Percentiles rank a stretch among this genome's conserved stretches.
Evolutionary conservation across 2,797 vertebrate species (phyloP).

Genomic region (Benthosema pterotum): DNA sequence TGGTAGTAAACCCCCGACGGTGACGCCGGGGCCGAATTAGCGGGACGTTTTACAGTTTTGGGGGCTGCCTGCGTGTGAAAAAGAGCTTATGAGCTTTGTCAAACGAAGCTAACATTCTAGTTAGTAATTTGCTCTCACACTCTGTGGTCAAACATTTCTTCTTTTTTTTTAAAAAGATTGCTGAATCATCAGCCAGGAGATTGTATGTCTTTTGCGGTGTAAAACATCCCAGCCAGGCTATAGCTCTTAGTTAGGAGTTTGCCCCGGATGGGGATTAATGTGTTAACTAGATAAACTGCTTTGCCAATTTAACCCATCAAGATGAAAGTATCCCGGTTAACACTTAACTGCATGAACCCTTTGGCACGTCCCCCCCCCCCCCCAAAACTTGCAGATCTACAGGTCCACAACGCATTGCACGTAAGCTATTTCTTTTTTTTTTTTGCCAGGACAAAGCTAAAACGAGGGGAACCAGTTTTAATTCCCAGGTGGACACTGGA

Average conservation of each 20-base stretch:
- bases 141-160: background rate
- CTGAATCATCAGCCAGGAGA: conserved; percentile 5
- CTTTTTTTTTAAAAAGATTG: background rate
- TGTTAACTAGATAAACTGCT: background rate
- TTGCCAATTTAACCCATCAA: background rate
- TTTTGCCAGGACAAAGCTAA: too few species aligned
- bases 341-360: background rate
- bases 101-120: background rate
- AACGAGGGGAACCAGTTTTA: too few species aligned
- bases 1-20: background rate
- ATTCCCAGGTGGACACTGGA: too few species aligned
- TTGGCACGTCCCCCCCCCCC: too few species aligned
- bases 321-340: background rate
- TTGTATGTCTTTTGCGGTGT: background rate
- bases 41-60: too few species aligned
- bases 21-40: too few species aligned
- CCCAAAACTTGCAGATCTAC: too few species aligned
- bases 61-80: too few species aligned
- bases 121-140: background rate
- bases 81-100: background rate
- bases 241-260: background rate
- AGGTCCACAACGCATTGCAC: too few species aligned
- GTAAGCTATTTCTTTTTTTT: too few species aligned
- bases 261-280: background rate
- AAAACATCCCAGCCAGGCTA: background rate